Base-by-base conservation (phyloP, 2,113 vertebrate species). In the Machaerirhynchus nigripectus region DNA sequence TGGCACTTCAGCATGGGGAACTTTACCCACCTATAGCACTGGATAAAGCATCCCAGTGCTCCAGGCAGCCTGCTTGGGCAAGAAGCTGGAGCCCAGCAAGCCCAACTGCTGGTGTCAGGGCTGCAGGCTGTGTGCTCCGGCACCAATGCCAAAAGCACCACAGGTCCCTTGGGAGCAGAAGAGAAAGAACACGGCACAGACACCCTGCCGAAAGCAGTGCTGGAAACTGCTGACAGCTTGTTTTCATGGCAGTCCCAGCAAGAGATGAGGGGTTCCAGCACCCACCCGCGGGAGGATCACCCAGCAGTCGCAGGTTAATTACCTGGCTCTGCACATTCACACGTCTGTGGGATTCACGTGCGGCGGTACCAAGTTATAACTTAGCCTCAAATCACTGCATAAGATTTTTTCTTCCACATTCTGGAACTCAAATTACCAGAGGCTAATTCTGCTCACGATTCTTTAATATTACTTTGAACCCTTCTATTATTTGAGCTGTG, bases 401-500 rank as follows among this genome's bases (percentile, higher is more conserved):
- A 40, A 61, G 76, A 59, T n/a, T 75, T 90, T 89, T 84, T 64
- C 53, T 84, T 88, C 50, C 35, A 55, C 31, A 49, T 91, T 74
- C 80, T 94, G 78, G 24, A 91, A 78, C 59, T 79, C 87, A 90
- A 74, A 90, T 89, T 91, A 87, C 84, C 59, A 70, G 78, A 78
- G 53, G 57, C 42, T 56, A 31, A 88, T 87, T 88, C 90, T 76
- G 40, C 67, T 95, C 82, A 94, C 3, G 8, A 76, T 52, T 82
- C 88, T 76, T 85, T 57, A 88, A 83, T 93, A 91, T 85, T 30
- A 37, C 82, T 94, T 93, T 89, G 65, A 96, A 87, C 84, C 24
- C 57, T 93, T 82, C 81, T 56, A 18, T 53, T 46, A 11, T 60
- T 40, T 60, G 61, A 94, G 75, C 84, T 87, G 46, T 87, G 71